phyloP scores from a whole-genome alignment of 2,888 invertebrate species.

The Cylindroiulus punctatus region DNA sequence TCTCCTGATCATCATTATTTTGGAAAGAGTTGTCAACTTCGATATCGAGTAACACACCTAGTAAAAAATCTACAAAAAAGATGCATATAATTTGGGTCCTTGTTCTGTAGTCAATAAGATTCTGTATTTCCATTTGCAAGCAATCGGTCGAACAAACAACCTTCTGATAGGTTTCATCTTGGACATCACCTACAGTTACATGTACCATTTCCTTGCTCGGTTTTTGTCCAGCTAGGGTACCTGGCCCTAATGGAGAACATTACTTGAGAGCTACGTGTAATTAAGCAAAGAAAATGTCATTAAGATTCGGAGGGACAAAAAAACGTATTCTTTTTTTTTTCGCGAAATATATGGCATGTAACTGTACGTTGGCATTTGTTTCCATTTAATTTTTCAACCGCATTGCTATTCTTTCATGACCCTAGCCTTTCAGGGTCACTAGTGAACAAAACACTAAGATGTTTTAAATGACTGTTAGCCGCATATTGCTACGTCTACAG shows the following conservation, averaged over 20 bases:
- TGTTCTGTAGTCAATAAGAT: not conserved
- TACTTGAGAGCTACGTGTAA: not conserved
- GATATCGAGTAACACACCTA: not conserved
- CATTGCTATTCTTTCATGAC: constrained; percentile 32
- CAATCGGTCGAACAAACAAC: not conserved
- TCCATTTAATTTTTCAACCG: not conserved
- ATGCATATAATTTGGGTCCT: not conserved
- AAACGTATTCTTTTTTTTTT: not conserved
- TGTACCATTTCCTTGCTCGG: too few species aligned
- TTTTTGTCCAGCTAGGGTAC: too few species aligned
- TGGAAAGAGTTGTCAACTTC: not conserved
- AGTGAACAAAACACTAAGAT: not conserved
- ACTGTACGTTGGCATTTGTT: not conserved
- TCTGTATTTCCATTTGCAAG: not conserved
- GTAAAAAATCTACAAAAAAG: not conserved
- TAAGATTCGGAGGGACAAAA: too few species aligned
- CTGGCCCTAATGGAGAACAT: too few species aligned
- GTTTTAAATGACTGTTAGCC: constrained; percentile 35
- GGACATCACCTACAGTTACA: too few species aligned
- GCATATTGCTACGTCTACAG: constrained; percentile 39
- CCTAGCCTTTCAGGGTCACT: constrained; percentile 17
- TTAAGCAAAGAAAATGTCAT: too few species aligned
- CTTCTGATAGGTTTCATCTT: not conserved
- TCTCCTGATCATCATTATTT: not conserved
- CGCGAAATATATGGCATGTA: not conserved